Conservation (phyloP, 2,113 vertebrate genomes). For the Fregata magnificens region DNA sequence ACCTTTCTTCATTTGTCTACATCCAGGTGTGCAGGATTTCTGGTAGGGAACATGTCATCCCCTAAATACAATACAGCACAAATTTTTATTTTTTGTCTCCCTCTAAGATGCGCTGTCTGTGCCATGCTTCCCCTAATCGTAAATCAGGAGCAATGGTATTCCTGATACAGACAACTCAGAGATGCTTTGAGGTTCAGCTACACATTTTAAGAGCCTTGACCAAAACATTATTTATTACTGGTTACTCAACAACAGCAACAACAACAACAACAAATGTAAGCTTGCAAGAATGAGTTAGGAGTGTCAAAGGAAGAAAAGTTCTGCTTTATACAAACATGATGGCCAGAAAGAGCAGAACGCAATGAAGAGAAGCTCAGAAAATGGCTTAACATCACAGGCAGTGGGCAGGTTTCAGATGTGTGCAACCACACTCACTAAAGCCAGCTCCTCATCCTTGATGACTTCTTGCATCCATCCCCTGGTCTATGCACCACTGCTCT, state of each 20-base stretch:
- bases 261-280: not conserved
- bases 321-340: not conserved
- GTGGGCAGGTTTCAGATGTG: not conserved
- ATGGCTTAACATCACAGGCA: not conserved
- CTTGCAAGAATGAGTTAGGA: not conserved
- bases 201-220: not conserved
- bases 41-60: not conserved
- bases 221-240: conserved; percentile 16
- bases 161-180: not conserved
- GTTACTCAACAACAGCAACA: not conserved
- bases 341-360: not conserved
- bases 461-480: not conserved
- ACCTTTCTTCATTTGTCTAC: not conserved
- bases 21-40: not conserved
- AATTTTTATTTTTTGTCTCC: not conserved
- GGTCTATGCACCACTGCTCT: not conserved
- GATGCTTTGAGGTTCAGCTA: not conserved
- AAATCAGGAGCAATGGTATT: not conserved
- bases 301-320: conserved; percentile 24
- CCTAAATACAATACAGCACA: not conserved
- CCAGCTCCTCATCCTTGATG: not conserved
- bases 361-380: not conserved
- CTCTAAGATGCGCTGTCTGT: not conserved
- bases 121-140: not conserved
- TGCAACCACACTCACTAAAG: not conserved